A percentile compares a stretch with the other conserved stretches of the same genome.
phyloP scores from a whole-genome alignment of 2,888 invertebrate species.

The Mimumesa dahlbomi region DNA sequence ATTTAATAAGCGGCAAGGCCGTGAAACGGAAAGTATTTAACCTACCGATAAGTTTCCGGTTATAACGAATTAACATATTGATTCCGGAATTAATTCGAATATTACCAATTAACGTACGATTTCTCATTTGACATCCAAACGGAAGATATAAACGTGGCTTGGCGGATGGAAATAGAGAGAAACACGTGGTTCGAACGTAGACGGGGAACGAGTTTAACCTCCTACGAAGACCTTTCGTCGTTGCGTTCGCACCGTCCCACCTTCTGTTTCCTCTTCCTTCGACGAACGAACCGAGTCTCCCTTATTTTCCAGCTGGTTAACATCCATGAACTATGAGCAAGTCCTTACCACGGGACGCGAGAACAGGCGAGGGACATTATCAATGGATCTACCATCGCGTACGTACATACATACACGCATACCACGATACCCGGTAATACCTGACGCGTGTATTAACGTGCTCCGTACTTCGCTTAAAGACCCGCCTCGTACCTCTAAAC shows the following conservation, averaged over 20 bases:
- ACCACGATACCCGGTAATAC: constrained; percentile 34
- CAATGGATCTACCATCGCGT: constrained; percentile 66
- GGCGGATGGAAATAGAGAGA: too few relatives aligned
- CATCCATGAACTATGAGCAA: constrained; percentile 66
- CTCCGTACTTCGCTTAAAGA: constrained; percentile 46
- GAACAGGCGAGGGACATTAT: constrained; percentile 67
- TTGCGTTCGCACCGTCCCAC: constrained; percentile 21
- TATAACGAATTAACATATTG: too few relatives aligned
- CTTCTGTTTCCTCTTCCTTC: constrained; percentile 45
- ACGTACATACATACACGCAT: constrained; percentile 24
- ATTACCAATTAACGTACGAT: too few relatives aligned
- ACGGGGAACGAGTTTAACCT: constrained; percentile 23
- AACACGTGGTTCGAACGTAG: too few relatives aligned
- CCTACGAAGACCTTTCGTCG: constrained; percentile 39
- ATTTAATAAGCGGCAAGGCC: too few relatives aligned
- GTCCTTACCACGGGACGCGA: constrained; percentile 57
- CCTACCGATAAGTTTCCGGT: too few relatives aligned
- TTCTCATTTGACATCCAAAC: too few relatives aligned
- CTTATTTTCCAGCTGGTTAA: constrained; percentile 68
- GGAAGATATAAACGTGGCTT: too few relatives aligned
- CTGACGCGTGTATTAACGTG: constrained; percentile 42
- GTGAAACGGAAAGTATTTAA: too few relatives aligned
- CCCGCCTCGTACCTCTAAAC: constrained; percentile 33
- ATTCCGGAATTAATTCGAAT: too few relatives aligned
- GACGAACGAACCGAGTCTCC: constrained; percentile 46